phyloP scores from a whole-genome alignment of 1,140 invertebrate species.

The Trichonephila inaurata region DNA sequence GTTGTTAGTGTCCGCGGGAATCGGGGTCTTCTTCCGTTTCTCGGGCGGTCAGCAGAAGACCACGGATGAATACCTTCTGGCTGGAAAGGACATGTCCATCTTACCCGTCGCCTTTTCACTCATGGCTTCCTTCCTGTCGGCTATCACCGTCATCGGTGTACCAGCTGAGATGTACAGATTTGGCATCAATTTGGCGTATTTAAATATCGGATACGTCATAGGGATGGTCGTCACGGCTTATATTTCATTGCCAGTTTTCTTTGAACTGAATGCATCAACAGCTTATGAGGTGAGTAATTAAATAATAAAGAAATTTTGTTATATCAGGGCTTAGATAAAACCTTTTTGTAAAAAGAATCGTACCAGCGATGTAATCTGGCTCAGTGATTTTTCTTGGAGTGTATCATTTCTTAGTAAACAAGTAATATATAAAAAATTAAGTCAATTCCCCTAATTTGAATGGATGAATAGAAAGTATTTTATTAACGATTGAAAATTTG shows the following conservation, averaged over 20 bases:
- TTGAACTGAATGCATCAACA: constrained; percentile 91
- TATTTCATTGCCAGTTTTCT: constrained; percentile 94
- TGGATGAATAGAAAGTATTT: too few relatives aligned
- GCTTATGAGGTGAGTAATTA: constrained; percentile 89
- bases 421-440: too few relatives aligned
- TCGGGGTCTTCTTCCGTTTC: constrained; percentile 89
- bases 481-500: too few relatives aligned
- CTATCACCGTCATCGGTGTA: constrained; percentile 81
- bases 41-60: constrained; percentile 79
- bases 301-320: too few relatives aligned
- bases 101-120: constrained; percentile 90
- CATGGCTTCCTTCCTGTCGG: constrained; percentile 85
- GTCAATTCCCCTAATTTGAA: too few relatives aligned
- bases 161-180: constrained; percentile 79
- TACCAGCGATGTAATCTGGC: too few relatives aligned
- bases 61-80: constrained; percentile 90
- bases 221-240: constrained; percentile 90
- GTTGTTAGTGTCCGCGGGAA: constrained; percentile 81
- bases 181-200: constrained; percentile 78
- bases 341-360: too few relatives aligned
- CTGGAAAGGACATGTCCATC: constrained; percentile 89
- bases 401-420: too few relatives aligned
- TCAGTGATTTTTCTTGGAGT: too few relatives aligned
- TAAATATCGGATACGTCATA: constrained; percentile 79
- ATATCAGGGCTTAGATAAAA: too few relatives aligned